Conservation (phyloP, 2,113 vertebrate genomes). For the Sapajus apella region DNA sequence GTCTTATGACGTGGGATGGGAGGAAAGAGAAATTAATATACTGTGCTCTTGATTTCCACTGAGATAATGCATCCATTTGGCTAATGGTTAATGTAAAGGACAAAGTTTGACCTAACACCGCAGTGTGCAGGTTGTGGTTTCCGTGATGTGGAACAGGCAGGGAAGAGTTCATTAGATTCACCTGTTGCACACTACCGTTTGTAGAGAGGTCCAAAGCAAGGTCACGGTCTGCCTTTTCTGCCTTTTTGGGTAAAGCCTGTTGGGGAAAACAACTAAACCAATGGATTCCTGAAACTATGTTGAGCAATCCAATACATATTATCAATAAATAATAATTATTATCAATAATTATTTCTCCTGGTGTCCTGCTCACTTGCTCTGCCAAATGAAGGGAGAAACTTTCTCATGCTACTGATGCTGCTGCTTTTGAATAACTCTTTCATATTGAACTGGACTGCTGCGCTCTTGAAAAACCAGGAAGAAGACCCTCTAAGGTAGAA, state of each 20-base stretch:
- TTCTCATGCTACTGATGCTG: not conserved
- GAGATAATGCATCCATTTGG: not conserved
- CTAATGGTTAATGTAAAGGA: not conserved
- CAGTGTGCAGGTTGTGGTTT: not conserved
- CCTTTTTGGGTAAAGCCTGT: not conserved
- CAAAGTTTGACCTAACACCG: not conserved
- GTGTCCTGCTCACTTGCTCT: not conserved
- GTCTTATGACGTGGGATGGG: not conserved
- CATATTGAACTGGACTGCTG: not conserved
- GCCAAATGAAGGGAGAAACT: not conserved
- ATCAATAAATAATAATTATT: no score
- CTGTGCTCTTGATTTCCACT: not conserved
- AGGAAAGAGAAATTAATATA: not conserved
- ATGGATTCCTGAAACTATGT: not conserved
- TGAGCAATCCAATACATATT: not conserved
- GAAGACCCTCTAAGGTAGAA: not conserved
- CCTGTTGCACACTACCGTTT: not conserved
- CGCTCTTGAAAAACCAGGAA: not conserved
- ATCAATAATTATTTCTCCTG: not conserved
- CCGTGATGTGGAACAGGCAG: not conserved
- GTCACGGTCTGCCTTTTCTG: not conserved
- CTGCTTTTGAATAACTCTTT: not conserved
- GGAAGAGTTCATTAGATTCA: not conserved
- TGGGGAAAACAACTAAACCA: not conserved
- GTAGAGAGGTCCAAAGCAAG: not conserved